Evolutionary conservation across 2,113 vertebrate species (phyloP), one percentile per base, ranked within the genome.

Genomic region (Cyprinodon tularosa): DNA sequence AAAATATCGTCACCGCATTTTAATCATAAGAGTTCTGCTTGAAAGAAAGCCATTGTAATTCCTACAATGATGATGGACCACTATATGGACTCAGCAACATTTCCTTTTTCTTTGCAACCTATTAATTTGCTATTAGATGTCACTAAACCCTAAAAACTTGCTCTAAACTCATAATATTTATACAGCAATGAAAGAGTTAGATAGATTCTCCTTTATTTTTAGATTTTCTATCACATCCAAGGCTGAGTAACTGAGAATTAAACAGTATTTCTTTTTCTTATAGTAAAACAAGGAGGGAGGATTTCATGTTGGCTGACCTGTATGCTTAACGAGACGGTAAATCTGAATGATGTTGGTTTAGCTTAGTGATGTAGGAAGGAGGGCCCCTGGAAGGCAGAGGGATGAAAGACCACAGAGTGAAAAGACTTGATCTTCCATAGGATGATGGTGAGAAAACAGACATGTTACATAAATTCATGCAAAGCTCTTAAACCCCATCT

Each of bases 291-390:
- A 57, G 66, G 40, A 38, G 7, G 62, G 47, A 61, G 50, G 15
- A 8, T 8, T 20, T 53, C 50, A 17, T 15, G 57, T 59, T 1
- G 3, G 12, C 69, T 88, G 90, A 85, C 86, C 88, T 82, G 73
- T 77, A 87, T 80, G 72, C 71, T 63, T 84, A 88, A 76, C 72
- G 8, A 82, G 37, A 78, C n/a, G 40, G 71, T 71, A 62, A 71
- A 89, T 81, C 61, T 63, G 68, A 86, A 73, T 29, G 62, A 82
- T 73, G 71, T 66, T 44, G 62, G 45, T 67, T 48, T 57, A 71
- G 61, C 50, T 20, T 20, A 20, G 50, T n/a, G 50, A 53, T 53
- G 17, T 53, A 53, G 17, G 15, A 2, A 6, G 20, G 50, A 53
- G 20, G 50, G 13, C 17, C 50, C 20, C 50, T 53, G 50, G 20